Base-by-base conservation (phyloP, 2,888 invertebrate species). In the Pristionchus arcanus region DNA sequence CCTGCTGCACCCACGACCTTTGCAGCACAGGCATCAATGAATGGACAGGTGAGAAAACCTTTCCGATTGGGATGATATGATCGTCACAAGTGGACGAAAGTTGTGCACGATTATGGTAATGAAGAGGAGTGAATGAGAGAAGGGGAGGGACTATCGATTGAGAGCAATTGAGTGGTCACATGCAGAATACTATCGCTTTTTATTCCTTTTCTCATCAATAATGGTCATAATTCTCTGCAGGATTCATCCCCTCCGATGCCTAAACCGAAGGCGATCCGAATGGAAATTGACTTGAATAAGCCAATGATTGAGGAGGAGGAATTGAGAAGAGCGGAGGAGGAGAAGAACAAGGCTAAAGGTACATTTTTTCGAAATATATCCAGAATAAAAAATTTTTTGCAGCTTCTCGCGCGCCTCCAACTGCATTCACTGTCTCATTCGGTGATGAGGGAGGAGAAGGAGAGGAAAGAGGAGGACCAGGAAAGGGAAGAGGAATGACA, bases 231-330 rank as follows among this genome's bases (percentile, higher is more conserved):
- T n/a, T 68, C 7, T 77, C n/a, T 37, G 3, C 81, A 85, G 34
- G 63, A 59, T 77, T 42, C 77, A 0, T 53, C 89, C 49, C 83
- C 81, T 34, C 83, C 81, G n/a, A 53, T 63, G 53, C 89, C 89
- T 1, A 88, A 88, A 34, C 89, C 89, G 34, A 89, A 89, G 66
- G 89, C 89, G 25, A 83, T 89, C 59, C 89, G 89, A 66, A 89
- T 89, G 89, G 89, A 89, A 49, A 89, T 89, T 34, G 89, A 89
- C 31, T 63, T 89, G 42, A 42, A n/a, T 13, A 81, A 66, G 83
- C 89, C 89, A 19, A 89, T 89, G 89, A 83, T 66, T 37, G 89
- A 89, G n/a, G 89, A 89, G 83, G 89, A 89, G 28, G 83, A 89
- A 34, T 66, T 88, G 87, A 88, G 55, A n/a, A 88, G 55, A 55